phyloP scores from a whole-genome alignment of 1,140 invertebrate genomes.

The Drosophila pectinifera region DNA sequence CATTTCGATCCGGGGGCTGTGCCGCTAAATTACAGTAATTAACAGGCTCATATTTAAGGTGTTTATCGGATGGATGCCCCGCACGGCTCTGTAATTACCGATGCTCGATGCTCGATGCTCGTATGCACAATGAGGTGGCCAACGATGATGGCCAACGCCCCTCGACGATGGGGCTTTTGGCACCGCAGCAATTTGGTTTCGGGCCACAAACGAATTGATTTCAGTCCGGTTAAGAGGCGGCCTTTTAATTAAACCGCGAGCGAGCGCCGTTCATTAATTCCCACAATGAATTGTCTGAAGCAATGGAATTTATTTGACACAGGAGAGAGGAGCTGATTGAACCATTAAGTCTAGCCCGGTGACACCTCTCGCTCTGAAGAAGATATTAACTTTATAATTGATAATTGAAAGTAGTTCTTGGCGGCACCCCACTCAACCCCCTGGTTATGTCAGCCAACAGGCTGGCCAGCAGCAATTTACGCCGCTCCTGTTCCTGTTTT shows the following conservation, averaged over 20 bases:
- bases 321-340: constrained; percentile 44
- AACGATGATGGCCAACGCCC: constrained; percentile 31
- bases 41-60: constrained; percentile 64
- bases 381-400: constrained; percentile 81
- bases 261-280: constrained; percentile 37
- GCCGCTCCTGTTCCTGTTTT: constrained; percentile 40
- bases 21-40: constrained; percentile 70
- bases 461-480: constrained; percentile 53
- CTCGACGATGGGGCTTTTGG: constrained; percentile 42
- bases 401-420: constrained; percentile 74
- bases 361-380: constrained; percentile 62
- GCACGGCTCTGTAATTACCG: constrained; percentile 35
- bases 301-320: constrained; percentile 14
- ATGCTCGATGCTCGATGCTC: constrained; percentile 28
- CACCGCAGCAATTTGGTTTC: constrained; percentile 64
- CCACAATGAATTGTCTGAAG: constrained; percentile 12
- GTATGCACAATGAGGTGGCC: constrained; percentile 48
- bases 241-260: constrained; percentile 60
- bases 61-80: constrained; percentile 60
- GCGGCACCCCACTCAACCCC: constrained; percentile 6
- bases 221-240: constrained; percentile 44
- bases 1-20: constrained; percentile 34
- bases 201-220: constrained; percentile 67
- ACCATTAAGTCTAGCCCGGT: constrained; percentile 67
- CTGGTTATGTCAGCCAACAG: constrained; percentile 37